A percentile compares a stretch with the other conserved stretches of the same genome.
Evolutionary conservation across 2,888 invertebrate species (phyloP).

Genomic region (Tipula vernalis): DNA sequence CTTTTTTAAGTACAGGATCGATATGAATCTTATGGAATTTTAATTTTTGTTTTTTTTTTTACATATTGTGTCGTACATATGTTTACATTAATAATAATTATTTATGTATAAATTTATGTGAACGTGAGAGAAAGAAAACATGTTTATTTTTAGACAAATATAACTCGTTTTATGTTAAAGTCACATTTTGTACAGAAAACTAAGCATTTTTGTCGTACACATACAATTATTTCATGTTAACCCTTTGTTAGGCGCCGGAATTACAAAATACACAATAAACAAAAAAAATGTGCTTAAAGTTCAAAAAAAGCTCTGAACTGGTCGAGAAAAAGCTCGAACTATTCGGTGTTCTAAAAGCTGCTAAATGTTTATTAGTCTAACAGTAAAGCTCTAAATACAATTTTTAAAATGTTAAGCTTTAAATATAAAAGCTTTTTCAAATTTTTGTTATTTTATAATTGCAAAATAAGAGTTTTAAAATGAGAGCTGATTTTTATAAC

Average conservation of each 20-base stretch:
- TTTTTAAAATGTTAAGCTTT: too few relatives aligned
- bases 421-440: too few relatives aligned
- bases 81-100: background rate
- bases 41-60: background rate
- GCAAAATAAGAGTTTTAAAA: too few relatives aligned
- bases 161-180: background rate
- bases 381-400: too few relatives aligned
- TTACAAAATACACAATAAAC: too few relatives aligned
- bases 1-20: background rate
- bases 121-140: background rate
- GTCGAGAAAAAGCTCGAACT: too few relatives aligned
- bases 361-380: too few relatives aligned
- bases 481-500: too few relatives aligned
- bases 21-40: background rate
- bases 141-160: background rate
- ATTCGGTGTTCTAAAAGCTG: too few relatives aligned
- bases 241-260: background rate
- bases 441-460: too few relatives aligned
- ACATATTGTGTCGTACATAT: background rate
- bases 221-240: background rate
- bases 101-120: background rate
- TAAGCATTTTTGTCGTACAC: background rate
- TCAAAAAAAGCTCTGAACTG: too few relatives aligned
- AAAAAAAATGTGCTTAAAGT: too few relatives aligned
- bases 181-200: background rate